Evolutionary conservation across 2,888 invertebrate species (phyloP).

Genomic region (Lasius fuliginosus): DNA sequence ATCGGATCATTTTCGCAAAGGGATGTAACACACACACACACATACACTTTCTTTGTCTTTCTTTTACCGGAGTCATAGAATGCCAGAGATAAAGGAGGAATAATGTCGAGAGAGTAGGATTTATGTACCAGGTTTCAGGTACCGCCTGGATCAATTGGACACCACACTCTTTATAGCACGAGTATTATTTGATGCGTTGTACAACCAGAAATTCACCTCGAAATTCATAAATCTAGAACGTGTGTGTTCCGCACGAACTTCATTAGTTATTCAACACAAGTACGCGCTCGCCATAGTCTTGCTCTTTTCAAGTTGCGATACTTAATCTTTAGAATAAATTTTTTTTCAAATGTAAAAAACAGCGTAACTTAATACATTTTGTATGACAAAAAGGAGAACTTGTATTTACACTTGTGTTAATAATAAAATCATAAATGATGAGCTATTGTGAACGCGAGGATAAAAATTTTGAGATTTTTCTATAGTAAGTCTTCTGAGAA

Average conservation of each 20-base stretch:
- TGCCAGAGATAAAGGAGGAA: constrained; percentile 11
- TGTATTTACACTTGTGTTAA: background rate
- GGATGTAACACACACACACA: background rate
- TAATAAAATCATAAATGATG: background rate
- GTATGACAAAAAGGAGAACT: background rate
- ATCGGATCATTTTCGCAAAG: background rate
- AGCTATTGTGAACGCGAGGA: background rate
- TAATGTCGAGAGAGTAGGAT: constrained; percentile 15
- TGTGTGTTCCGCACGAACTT: background rate
- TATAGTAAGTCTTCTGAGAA: background rate
- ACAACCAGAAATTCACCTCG: constrained; percentile 28
- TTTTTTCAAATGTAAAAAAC: background rate
- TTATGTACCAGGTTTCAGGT: constrained; percentile 24
- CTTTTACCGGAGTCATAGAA: background rate
- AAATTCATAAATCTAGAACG: constrained; percentile 32
- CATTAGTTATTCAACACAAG: constrained; percentile 23
- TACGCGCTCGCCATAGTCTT: background rate
- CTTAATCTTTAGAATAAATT: constrained; percentile 6
- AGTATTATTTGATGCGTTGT: constrained; percentile 29
- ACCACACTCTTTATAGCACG: background rate
- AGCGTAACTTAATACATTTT: background rate
- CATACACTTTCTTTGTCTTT: background rate
- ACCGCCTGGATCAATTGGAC: constrained; percentile 27
- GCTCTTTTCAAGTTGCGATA: constrained; percentile 13
- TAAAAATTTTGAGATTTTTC: background rate